Conservation (phyloP, 1,140 invertebrate genomes). For the Helicoverpa zea region DNA sequence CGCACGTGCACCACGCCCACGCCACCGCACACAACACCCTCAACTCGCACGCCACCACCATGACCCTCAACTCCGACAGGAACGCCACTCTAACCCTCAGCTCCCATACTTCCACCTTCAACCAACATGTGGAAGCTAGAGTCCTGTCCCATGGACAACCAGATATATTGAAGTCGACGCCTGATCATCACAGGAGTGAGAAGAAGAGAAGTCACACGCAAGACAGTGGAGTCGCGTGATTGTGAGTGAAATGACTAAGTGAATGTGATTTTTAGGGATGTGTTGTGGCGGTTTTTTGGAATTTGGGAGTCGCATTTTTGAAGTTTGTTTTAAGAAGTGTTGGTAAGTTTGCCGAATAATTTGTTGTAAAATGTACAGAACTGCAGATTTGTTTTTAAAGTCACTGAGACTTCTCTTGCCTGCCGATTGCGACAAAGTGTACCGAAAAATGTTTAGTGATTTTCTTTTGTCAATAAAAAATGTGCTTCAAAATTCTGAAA, state of each 20-base stretch:
- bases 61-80: slow-evolving; percentile 78
- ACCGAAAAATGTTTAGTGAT: neutral
- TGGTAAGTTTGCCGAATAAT: neutral
- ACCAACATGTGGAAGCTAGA: slow-evolving; percentile 72
- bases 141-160: slow-evolving; percentile 89
- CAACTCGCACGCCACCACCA: slow-evolving; percentile 85
- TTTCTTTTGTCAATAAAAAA: neutral
- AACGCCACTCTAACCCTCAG: slow-evolving; percentile 81
- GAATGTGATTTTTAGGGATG: slow-evolving; percentile 5
- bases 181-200: slow-evolving; percentile 90
- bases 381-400: too few relatives aligned
- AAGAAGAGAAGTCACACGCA: slow-evolving; percentile 87
- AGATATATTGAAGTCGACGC: slow-evolving; percentile 94
- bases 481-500: slow-evolving; percentile 16
- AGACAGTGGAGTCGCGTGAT: slow-evolving; percentile 87
- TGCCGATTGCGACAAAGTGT: too few relatives aligned
- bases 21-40: slow-evolving; percentile 86
- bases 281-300: slow-evolving; percentile 32
- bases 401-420: too few relatives aligned
- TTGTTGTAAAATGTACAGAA: too few relatives aligned
- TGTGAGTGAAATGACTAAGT: slow-evolving; percentile 34
- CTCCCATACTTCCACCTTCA: slow-evolving; percentile 84
- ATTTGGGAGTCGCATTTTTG: neutral
- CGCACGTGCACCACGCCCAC: slow-evolving; percentile 76
- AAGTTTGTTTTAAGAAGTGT: neutral